Evolutionary conservation across 1,140 invertebrate species (phyloP), one percentile per base, ranked within the genome.

Genomic region (Potamilus streckersoni): DNA sequence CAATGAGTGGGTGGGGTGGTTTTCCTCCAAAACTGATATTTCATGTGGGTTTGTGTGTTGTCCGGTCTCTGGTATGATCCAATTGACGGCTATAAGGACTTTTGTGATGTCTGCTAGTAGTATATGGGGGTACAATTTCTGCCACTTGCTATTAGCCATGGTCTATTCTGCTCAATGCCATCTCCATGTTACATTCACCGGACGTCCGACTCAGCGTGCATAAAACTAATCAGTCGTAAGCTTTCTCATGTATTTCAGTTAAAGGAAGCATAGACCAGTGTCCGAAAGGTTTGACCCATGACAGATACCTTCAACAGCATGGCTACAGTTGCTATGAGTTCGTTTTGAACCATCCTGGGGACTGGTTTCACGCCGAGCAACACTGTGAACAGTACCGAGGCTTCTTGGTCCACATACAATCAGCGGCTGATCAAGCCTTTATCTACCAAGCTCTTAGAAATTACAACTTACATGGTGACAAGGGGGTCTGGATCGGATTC

Each of bases 401-500:
- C 15, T 56, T 57, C 38, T 56, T 75, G 2, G 61, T 70, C 2
- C 60, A 69, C n/a, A 69, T 75, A 14, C 61, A 75, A 15, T 31
- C 8, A 11, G 69, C 63, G 27, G 60, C 23, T 17, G 74, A 75
- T 31, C 38, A 75, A 75, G 61, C 12, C 31, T 75, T 75, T 31
- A 17, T 20, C n/a, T 56, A 56, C 5, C 55, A 76, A 67, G 27
- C 20, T 23, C 68, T 76, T 20, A 69, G 74, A 49, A 6, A 49
- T 11, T 49, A 49, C 38, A 49, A 49, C 65, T 64, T 65, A 49
- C 74, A 76, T 70, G 61, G 57, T 57, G 74, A 76, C 62, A 62
- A 70, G 4, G 74, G 74, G 8, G 38, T 76, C 58, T 76, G 74
- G 74, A 76, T 76, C 8, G 74, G 74, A 12, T 61, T 76, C 27